Evolutionary conservation across 2,888 invertebrate genomes (phyloP).

Genomic region (Lagria hirta): DNA sequence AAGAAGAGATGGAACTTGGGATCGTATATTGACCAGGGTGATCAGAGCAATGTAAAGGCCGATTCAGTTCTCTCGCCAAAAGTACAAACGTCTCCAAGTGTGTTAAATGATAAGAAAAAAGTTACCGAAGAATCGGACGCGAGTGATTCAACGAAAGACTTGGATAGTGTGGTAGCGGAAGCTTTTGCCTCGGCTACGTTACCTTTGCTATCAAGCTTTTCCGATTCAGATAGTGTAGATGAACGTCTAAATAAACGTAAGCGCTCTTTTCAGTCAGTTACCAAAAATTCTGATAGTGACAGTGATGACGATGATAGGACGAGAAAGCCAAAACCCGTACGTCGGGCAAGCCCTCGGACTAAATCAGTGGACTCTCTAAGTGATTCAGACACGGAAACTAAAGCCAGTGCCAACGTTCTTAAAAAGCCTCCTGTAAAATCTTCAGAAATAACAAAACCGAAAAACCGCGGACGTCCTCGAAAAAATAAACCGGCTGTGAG

Average conservation of each 20-base stretch:
- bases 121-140: constrained; percentile 50
- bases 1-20: constrained; percentile 48
- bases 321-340: constrained; percentile 42
- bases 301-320: constrained; percentile 46
- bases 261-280: constrained; percentile 31
- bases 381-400: constrained; percentile 46
- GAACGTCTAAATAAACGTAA: constrained; percentile 32
- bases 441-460: constrained; percentile 34
- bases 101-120: constrained; percentile 22
- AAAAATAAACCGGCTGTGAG: constrained; percentile 45
- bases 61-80: constrained; percentile 33
- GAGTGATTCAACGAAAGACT: constrained; percentile 59
- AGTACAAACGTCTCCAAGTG: constrained; percentile 33
- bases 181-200: constrained; percentile 46
- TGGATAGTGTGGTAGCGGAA: constrained; percentile 60
- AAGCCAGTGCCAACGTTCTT: constrained; percentile 17
- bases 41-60: constrained; percentile 24
- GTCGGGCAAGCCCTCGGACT: constrained; percentile 48
- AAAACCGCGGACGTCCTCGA: constrained; percentile 54
- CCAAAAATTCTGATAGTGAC: constrained; percentile 33
- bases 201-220: constrained; percentile 61
- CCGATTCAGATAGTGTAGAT: constrained; percentile 55
- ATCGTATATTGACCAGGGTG: constrained; percentile 52
- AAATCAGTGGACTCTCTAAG: constrained; percentile 47
- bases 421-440: constrained; percentile 19